phyloP scores from a whole-genome alignment of 2,888 invertebrate genomes.

The Sinodicranocentrus sp. region DNA sequence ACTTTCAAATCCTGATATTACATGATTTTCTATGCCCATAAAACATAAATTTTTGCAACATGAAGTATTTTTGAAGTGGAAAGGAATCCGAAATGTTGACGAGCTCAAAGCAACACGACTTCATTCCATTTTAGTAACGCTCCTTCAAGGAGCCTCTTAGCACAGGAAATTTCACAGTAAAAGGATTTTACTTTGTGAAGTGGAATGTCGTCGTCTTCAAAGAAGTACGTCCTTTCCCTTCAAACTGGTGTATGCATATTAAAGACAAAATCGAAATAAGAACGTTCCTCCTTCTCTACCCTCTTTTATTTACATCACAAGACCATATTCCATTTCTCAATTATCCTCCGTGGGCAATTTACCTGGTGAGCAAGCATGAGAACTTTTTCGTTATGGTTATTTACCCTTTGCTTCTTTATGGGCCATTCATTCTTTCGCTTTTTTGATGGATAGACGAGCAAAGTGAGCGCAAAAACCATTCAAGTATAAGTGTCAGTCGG shows the following conservation, averaged over 20 bases:
- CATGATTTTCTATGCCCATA: too few species aligned
- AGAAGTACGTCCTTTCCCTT: conserved; percentile 24
- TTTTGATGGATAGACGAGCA: conserved; percentile 52
- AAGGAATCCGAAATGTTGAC: conserved; percentile 16
- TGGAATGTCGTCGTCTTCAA: conserved; percentile 27
- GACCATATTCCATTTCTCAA: conserved; percentile 51
- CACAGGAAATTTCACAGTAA: conserved; percentile 31
- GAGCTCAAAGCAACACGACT: conserved; percentile 18
- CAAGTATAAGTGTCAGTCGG: conserved; percentile 40
- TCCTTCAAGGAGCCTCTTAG: conserved; percentile 48
- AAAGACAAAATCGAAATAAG: too few species aligned
- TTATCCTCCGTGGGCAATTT: conserved; percentile 40
- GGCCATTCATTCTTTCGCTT: conserved; percentile 28
- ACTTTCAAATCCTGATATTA: too few species aligned
- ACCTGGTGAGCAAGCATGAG: conserved; percentile 53
- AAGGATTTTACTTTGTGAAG: conserved; percentile 41
- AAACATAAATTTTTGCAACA: neutral
- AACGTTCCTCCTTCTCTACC: conserved; percentile 1
- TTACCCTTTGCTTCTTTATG: conserved; percentile 59
- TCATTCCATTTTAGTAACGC: conserved; percentile 53
- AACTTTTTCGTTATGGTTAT: conserved; percentile 63
- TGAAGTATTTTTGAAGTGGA: neutral
- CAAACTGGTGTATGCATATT: neutral
- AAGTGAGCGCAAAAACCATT: conserved; percentile 44
- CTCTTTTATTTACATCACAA: neutral